Evolutionary conservation across 2,113 vertebrate species (phyloP).

Genomic region (Leucopsar rothschildi): DNA sequence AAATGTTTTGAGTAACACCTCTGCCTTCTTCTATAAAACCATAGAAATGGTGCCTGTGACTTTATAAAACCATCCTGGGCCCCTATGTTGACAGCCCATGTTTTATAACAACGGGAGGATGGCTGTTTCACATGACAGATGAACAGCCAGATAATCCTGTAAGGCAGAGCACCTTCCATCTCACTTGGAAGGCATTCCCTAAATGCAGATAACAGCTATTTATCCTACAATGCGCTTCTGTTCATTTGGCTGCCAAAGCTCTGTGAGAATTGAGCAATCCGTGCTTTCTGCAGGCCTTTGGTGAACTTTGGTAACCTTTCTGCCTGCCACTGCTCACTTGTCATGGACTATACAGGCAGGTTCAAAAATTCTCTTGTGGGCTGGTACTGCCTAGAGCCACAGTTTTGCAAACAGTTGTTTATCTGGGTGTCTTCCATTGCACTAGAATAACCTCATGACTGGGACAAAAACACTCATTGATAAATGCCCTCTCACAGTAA

Average conservation of each 20-base stretch:
- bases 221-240: background rate
- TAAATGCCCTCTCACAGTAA: background rate
- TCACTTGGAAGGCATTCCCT: conserved; percentile 14
- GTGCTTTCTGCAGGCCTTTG: background rate
- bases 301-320: conserved; percentile 43
- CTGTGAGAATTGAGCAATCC: conserved; percentile 1
- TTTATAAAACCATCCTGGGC: background rate
- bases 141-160: background rate
- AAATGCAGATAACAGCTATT: conserved; percentile 33
- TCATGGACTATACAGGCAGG: background rate
- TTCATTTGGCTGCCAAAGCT: background rate
- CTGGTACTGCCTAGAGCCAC: conserved; percentile 12
- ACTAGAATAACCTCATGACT: conserved; percentile 7
- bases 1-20: background rate
- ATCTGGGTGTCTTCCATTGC: background rate
- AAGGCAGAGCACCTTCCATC: conserved; percentile 14
- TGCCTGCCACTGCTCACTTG: background rate
- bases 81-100: background rate
- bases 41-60: background rate
- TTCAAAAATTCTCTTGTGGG: background rate
- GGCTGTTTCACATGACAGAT: background rate
- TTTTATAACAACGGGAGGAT: background rate
- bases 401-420: conserved; percentile 39
- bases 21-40: background rate
- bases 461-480: conserved; percentile 20